Conservation (phyloP, 2,888 invertebrate species). For the Thymelicus sylvestris region DNA sequence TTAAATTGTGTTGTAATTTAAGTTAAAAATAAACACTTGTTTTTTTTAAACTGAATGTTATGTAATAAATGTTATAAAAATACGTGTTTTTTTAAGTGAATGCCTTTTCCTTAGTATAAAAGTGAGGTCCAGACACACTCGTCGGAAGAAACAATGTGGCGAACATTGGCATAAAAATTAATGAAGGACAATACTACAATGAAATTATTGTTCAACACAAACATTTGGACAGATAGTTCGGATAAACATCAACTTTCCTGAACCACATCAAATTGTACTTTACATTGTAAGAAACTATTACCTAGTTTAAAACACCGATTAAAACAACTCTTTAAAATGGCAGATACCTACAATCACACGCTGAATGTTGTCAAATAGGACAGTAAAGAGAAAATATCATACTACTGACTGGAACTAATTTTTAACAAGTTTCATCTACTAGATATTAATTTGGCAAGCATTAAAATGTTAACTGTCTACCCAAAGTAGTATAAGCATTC, state of each 20-base stretch:
- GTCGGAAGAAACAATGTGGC: slow-evolving; percentile 8
- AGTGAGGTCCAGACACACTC: slow-evolving; percentile 26
- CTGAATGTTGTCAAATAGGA: slow-evolving; percentile 33
- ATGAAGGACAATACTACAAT: slow-evolving; percentile 14
- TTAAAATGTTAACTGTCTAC: slow-evolving; percentile 9
- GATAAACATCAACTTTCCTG: slow-evolving; percentile 16
- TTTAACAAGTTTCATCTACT: slow-evolving; percentile 23
- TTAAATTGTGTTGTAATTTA: no score
- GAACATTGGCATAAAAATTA: slow-evolving; percentile 10
- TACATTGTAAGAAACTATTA: slow-evolving; percentile 24
- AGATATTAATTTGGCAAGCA: slow-evolving; percentile 25
- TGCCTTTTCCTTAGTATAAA: slow-evolving; percentile 12
- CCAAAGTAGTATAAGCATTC: slow-evolving; percentile 8
- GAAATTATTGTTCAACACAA: slow-evolving; percentile 30
- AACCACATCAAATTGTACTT: slow-evolving; percentile 31
- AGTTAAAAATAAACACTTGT: no score
- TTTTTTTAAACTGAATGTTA: no score
- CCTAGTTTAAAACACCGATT: slow-evolving; percentile 23
- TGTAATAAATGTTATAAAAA: neutral
- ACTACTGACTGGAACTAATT: slow-evolving; percentile 5
- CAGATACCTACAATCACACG: slow-evolving; percentile 28
- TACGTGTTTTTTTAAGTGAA: neutral
- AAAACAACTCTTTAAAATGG: slow-evolving; percentile 22
- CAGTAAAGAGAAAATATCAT: slow-evolving; percentile 24
- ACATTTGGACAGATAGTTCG: slow-evolving; percentile 27